These are phyloP conservation scores for Colletes gigas DNA, from an alignment of 1,140 invertebrate genomes.

Conservation along the genomic window DNA sequence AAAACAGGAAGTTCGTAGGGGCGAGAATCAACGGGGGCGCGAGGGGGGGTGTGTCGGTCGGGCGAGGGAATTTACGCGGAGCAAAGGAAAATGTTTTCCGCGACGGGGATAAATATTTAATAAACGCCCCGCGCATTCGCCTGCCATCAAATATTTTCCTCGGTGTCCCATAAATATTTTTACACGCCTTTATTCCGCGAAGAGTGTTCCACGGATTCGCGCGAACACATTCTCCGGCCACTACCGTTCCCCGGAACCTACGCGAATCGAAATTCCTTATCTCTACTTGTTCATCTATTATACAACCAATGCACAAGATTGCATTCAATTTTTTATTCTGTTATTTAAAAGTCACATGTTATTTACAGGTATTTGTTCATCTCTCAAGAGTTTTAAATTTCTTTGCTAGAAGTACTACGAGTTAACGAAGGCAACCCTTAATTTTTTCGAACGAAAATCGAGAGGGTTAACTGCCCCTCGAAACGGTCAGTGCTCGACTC, in stretches of 20 bases:
- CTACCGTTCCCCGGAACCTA: neutral
- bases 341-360: too few species aligned
- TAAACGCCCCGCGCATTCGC: slow-evolving; percentile 14
- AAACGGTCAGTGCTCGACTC: neutral
- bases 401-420: too few species aligned
- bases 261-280: neutral
- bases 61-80: slow-evolving; percentile 9
- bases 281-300: too few species aligned
- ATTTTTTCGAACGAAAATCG: neutral
- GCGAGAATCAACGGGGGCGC: neutral
- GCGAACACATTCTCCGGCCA: neutral
- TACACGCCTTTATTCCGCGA: slow-evolving; percentile 1
- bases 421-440: too few species aligned
- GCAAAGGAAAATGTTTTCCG: slow-evolving; percentile 17
- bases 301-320: too few species aligned
- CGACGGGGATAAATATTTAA: slow-evolving; percentile 28
- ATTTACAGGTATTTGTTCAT: too few species aligned
- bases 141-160: slow-evolving; percentile 20
- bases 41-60: too few species aligned
- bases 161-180: slow-evolving; percentile 15
- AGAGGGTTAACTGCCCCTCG: slow-evolving; percentile 8
- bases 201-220: slow-evolving; percentile 12
- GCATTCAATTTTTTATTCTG: too few species aligned
- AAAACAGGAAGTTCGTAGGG: slow-evolving; percentile 35
- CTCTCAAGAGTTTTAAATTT: too few species aligned